Conservation (phyloP, 2,797 vertebrate species). For the Molothrus ater region DNA sequence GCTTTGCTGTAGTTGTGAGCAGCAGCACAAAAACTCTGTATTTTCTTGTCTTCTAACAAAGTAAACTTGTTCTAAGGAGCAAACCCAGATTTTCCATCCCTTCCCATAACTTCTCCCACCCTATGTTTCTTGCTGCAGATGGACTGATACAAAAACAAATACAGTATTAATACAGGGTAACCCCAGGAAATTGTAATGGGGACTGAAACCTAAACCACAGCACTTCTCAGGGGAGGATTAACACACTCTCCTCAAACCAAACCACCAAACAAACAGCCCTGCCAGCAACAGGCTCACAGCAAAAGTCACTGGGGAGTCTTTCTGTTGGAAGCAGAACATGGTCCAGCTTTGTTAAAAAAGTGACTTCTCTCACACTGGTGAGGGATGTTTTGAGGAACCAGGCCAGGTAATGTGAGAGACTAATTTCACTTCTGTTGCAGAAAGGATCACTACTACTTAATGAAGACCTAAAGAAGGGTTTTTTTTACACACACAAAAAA, state of each 20-base stretch:
- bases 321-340: neutral
- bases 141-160: neutral
- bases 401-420: neutral
- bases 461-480: neutral
- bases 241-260: neutral
- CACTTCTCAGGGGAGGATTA: neutral
- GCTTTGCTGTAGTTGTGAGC: neutral
- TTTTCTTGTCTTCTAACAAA: neutral
- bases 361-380: neutral
- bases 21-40: neutral
- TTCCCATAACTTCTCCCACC: neutral
- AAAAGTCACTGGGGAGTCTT: neutral
- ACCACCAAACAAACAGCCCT: neutral
- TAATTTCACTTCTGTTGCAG: neutral
- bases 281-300: neutral
- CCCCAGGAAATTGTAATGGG: neutral
- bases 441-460: neutral
- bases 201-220: neutral
- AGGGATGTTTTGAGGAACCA: neutral
- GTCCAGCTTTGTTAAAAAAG: neutral
- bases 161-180: neutral
- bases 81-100: neutral
- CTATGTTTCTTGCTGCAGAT: neutral
- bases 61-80: neutral
- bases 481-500: neutral